Conservation (phyloP, 2,888 invertebrate genomes). For the Ochropacha duplaris region DNA sequence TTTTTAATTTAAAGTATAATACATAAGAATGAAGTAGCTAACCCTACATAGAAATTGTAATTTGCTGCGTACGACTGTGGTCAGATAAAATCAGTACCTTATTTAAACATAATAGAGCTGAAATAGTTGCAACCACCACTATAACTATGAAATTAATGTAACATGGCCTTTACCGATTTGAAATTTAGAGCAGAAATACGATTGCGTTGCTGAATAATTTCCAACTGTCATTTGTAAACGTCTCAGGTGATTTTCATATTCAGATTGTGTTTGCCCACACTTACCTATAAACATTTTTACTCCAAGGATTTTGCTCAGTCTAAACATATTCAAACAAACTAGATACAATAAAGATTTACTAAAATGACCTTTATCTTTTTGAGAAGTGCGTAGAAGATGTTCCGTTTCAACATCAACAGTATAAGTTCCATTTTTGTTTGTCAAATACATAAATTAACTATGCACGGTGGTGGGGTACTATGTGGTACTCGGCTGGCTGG, state of each 20-base stretch:
- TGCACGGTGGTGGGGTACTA: too few relatives aligned
- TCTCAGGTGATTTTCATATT: conserved; percentile 64
- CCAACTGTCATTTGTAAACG: conserved; percentile 58
- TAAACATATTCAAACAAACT: not conserved
- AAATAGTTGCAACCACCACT: conserved; percentile 23
- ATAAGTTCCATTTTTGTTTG: too few relatives aligned
- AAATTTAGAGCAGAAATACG: conserved; percentile 67
- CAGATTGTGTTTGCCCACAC: conserved; percentile 48
- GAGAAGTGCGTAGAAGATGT: not conserved
- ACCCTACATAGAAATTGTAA: not conserved
- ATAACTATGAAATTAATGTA: conserved; percentile 62
- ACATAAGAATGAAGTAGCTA: not conserved
- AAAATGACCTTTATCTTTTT: not conserved
- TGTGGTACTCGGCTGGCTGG: too few relatives aligned
- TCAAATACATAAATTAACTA: not conserved
- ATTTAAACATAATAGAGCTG: conserved; percentile 7
- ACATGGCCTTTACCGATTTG: conserved; percentile 65
- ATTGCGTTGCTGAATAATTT: conserved; percentile 62
- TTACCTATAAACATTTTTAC: conserved; percentile 23
- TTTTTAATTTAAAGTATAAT: not conserved
- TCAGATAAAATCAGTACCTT: conserved; percentile 5
- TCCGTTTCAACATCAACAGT: not conserved
- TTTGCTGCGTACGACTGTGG: not conserved
- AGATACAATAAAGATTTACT: not conserved
- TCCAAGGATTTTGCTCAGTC: conserved; percentile 28